Evolutionary conservation across 1,140 invertebrate genomes (phyloP), one percentile per base, ranked within the genome.

Genomic region (Bombus impatiens): DNA sequence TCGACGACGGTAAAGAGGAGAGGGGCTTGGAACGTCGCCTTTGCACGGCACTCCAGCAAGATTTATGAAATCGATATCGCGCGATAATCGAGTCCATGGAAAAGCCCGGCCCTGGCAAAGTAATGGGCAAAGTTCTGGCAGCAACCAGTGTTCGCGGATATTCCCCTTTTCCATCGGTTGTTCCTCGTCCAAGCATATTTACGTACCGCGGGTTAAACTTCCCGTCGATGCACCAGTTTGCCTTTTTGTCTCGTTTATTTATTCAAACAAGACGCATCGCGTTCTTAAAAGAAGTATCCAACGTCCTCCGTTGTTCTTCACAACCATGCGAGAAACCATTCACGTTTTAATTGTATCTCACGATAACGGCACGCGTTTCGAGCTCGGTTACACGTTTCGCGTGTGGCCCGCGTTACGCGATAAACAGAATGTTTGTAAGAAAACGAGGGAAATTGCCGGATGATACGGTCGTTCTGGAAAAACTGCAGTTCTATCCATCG

Each of bases 91-190:
- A 84, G 62, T 62, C 28, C 22, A 32, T 18, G 28, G 32, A 65
- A 76, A 82, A 70, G 3, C 62, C 32, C 40, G 37, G 22, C 47
- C 3, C 1, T 9, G 74, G 42, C 22, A 86, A 86, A 86, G 32
- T 77, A 76, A 83, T 57, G 74, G 53, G 72, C 75, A 59, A 86
- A 86, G 86, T 86, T 86, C 32, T 37, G 40, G 28, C 70, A 75
- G 40, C 78, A 28, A 82, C 70, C 59, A 42, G 78, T 82, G 84
- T 53, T 82, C 40, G 32, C 67, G 77, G 67, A 40, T 68, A 25
- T 25, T 10, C 28, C 35, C 44, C 35, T 53, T 68, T 68, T 68
- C 10, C 13, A 42, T 62, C 74, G 42, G 59, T 53, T 68, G 18
- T 22, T 40, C n/a, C n/a, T 37, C 72, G n/a, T 32, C 6, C 2